A percentile compares a stretch with the other conserved stretches of the same genome.
Conservation (phyloP, 2,797 vertebrate genomes). For the Sarcoramphus papa region DNA sequence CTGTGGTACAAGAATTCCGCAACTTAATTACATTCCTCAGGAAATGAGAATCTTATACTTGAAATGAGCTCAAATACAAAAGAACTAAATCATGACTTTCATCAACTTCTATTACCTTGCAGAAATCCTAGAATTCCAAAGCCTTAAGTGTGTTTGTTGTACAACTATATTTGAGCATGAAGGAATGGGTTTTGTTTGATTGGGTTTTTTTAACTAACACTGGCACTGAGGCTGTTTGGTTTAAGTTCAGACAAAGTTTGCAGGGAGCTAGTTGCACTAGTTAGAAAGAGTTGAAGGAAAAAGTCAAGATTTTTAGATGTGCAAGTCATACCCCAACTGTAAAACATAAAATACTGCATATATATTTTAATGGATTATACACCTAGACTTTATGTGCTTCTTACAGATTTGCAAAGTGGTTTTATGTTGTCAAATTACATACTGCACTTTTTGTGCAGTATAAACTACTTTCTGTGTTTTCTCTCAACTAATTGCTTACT, state of each 20-base stretch:
- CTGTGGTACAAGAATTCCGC: neutral
- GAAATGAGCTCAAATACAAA: neutral
- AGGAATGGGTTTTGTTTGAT: neutral
- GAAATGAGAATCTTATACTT: neutral
- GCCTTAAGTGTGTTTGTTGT: neutral
- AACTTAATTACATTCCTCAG: constrained; percentile 11
- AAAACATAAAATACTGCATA: neutral
- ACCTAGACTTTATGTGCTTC: neutral
- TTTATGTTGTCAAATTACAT: neutral
- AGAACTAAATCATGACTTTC: neutral
- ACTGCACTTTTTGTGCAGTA: neutral
- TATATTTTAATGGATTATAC: neutral
- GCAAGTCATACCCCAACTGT: neutral
- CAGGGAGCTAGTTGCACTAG: neutral
- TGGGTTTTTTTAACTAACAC: neutral
- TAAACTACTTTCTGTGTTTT: neutral
- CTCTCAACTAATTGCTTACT: neutral
- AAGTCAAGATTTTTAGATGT: neutral
- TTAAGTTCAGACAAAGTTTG: neutral
- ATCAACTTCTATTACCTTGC: neutral
- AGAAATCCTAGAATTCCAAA: neutral
- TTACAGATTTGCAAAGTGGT: neutral
- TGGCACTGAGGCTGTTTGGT: neutral
- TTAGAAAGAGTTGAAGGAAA: neutral
- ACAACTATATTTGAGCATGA: neutral